Evolutionary conservation across 2,888 invertebrate genomes (phyloP).

Genomic region (Stenotaenia linearis): DNA sequence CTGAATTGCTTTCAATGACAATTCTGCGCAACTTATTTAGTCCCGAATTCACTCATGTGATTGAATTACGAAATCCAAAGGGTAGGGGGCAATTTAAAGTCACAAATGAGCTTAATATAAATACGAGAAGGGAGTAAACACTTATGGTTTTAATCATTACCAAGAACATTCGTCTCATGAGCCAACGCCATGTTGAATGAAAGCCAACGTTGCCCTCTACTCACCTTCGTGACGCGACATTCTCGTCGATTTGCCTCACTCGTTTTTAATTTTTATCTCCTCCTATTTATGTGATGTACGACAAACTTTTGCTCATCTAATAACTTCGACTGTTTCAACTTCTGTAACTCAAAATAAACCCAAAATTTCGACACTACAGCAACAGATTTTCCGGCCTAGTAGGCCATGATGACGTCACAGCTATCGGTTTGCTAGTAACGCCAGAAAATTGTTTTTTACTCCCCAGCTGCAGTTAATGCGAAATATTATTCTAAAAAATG

Average conservation of each 20-base stretch:
- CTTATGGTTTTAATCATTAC: conserved; percentile 2
- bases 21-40: conserved; percentile 4
- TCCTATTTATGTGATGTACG: neutral
- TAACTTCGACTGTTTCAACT: neutral
- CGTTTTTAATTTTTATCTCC: neutral
- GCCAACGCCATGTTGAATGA: conserved; percentile 33
- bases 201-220: neutral
- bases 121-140: neutral
- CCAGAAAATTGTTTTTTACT: neutral
- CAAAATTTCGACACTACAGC: conserved; percentile 31
- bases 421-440: conserved; percentile 13
- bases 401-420: conserved; percentile 45
- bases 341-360: conserved; percentile 24
- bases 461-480: neutral
- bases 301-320: neutral
- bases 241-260: conserved; percentile 33
- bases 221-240: conserved; percentile 84
- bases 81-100: neutral
- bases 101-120: neutral
- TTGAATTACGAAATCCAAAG: neutral
- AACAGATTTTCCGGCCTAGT: conserved; percentile 36
- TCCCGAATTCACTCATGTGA: neutral
- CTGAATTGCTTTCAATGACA: neutral
- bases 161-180: conserved; percentile 27
- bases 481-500: neutral